Conservation (phyloP, 2,113 vertebrate species). For the Phycodurus eques region DNA sequence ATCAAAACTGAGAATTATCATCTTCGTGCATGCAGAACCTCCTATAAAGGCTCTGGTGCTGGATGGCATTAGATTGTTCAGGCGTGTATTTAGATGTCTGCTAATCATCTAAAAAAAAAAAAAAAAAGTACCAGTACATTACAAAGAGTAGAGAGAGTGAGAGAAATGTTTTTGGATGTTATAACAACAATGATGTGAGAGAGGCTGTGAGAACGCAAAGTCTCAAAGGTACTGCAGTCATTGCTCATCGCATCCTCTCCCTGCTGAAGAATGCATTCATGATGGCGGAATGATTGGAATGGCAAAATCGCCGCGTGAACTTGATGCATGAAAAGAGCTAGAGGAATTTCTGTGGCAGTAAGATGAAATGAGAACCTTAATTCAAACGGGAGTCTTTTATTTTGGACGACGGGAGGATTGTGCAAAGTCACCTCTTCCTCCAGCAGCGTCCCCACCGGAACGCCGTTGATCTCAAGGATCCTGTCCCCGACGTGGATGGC, state of each 20-base stretch:
- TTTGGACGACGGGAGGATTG: not conserved
- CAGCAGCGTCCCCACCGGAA: constrained; percentile 80
- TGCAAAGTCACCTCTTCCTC: constrained; percentile 81
- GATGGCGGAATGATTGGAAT: constrained; percentile 41
- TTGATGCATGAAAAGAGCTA: constrained; percentile 12
- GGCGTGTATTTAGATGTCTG: not conserved
- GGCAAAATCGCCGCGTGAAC: constrained; percentile 21
- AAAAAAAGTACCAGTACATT: not conserved
- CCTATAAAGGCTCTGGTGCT: too few relatives aligned
- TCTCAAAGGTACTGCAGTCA: constrained; percentile 19
- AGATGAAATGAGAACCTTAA: not conserved
- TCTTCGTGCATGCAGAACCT: too few relatives aligned
- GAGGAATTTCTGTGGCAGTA: constrained; percentile 4
- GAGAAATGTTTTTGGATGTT: not conserved
- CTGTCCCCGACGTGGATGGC: constrained; percentile 93
- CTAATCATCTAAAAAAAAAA: not conserved
- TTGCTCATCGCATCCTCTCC: constrained; percentile 44
- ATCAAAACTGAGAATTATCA: too few relatives aligned
- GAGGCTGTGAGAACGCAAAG: constrained; percentile 26
- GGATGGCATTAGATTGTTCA: too few relatives aligned
- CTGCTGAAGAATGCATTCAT: constrained; percentile 44
- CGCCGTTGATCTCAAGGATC: constrained; percentile 94
- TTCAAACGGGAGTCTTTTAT: not conserved
- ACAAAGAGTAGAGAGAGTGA: not conserved
- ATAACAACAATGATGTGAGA: constrained; percentile 12